These are phyloP conservation scores for Hirundichthys speculiger DNA, from an alignment of 2,113 vertebrate species.

Conservation along the genomic window DNA sequence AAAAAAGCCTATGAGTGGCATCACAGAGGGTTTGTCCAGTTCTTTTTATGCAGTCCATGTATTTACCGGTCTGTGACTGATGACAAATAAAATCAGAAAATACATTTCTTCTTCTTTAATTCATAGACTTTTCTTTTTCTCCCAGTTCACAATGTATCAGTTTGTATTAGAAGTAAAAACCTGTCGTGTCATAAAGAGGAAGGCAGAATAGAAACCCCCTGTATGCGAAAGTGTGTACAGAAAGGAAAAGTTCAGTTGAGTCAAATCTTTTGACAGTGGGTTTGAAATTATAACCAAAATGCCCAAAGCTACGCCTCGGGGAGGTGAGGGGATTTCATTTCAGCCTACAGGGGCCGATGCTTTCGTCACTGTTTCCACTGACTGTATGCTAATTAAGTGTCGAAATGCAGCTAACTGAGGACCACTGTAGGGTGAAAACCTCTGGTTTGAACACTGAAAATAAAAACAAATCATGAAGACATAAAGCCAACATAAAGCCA, in stretches of 20 bases:
- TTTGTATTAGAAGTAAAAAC: too few relatives aligned
- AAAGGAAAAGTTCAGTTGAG: constrained; percentile 5
- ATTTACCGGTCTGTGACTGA: too few relatives aligned
- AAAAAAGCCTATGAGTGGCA: too few relatives aligned
- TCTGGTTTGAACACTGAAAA: not conserved
- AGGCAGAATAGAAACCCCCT: not conserved
- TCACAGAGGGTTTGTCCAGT: too few relatives aligned
- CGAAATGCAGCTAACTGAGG: not conserved
- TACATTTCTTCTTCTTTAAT: too few relatives aligned
- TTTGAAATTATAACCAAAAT: constrained; percentile 41
- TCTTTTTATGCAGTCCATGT: too few relatives aligned
- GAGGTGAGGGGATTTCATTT: constrained; percentile 14
- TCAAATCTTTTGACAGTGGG: not conserved
- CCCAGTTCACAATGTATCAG: too few relatives aligned
- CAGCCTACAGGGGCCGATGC: constrained; percentile 8
- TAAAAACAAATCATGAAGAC: not conserved
- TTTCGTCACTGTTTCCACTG: constrained; percentile 45
- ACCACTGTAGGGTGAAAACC: not conserved
- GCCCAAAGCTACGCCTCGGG: constrained; percentile 11
- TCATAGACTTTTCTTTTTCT: too few relatives aligned
- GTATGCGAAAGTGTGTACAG: not conserved
- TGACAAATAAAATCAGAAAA: too few relatives aligned
- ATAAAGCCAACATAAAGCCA: too few relatives aligned
- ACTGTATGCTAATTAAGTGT: constrained; percentile 17
- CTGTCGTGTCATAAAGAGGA: too few relatives aligned